Percentiles rank a stretch among this genome's conserved stretches.
phyloP scores from a whole-genome alignment of 2,113 vertebrate species.

The Mus spicilegus region DNA sequence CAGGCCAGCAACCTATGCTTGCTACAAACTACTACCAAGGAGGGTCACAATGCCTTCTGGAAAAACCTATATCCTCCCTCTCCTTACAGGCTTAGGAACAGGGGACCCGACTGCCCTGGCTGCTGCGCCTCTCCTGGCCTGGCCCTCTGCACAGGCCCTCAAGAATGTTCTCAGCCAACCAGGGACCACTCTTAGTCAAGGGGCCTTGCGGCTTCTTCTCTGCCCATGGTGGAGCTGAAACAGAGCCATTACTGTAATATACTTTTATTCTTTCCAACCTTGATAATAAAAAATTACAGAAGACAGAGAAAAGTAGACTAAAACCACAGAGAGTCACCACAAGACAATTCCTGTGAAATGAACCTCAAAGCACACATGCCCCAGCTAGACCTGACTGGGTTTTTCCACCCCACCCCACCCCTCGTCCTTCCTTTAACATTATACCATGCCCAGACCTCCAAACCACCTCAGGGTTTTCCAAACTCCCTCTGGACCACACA shows the following conservation, averaged over 20 bases:
- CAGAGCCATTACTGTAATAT: accelerated
- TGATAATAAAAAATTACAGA: neutral
- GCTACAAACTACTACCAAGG: neutral
- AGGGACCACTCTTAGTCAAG: neutral
- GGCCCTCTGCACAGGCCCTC: neutral
- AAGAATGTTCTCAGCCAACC: neutral
- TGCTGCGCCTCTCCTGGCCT: neutral
- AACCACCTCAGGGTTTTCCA: neutral
- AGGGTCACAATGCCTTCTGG: neutral
- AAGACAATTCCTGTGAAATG: neutral
- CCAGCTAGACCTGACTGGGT: too few species aligned
- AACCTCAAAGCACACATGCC: neutral
- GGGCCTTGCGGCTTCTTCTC: neutral
- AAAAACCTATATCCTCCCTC: neutral
- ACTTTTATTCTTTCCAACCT: neutral
- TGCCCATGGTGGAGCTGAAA: accelerated
- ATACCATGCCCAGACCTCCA: neutral
- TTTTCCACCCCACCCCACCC: neutral
- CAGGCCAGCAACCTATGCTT: too few species aligned
- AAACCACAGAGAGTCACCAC: accelerated
- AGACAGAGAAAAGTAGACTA: neutral
- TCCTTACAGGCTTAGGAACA: neutral
- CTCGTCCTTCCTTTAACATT: neutral
- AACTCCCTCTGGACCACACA: neutral
- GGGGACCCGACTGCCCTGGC: too few species aligned